These are phyloP conservation scores for Hormaphis cornu DNA, from an alignment of 1,140 invertebrate species.

Conservation along the genomic window DNA sequence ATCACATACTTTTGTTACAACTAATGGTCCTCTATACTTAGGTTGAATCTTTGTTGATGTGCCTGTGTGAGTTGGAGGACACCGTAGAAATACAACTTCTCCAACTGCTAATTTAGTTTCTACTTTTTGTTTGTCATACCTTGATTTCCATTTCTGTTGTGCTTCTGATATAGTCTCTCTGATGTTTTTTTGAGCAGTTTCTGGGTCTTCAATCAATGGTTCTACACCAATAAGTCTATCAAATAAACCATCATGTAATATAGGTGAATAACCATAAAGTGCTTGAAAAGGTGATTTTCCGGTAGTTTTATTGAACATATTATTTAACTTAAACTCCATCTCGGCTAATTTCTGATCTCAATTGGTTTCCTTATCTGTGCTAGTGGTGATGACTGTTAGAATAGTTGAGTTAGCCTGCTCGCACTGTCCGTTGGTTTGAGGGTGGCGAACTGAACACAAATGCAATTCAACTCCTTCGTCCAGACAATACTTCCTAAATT, in stretches of 20 bases:
- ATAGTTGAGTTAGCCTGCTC: neutral
- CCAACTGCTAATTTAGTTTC: neutral
- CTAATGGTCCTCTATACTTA: conserved; percentile 1
- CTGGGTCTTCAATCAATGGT: neutral
- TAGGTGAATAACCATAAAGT: neutral
- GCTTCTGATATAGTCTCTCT: neutral
- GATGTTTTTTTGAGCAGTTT: neutral
- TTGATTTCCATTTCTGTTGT: neutral
- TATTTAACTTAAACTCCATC: neutral
- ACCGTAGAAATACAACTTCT: neutral
- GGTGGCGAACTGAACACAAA: neutral
- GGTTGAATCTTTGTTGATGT: neutral
- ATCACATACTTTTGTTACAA: neutral
- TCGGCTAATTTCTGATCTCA: neutral
- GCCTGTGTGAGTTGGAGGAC: neutral
- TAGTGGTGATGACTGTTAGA: neutral
- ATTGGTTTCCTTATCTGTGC: neutral
- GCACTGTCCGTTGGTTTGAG: neutral
- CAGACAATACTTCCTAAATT: neutral
- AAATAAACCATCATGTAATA: neutral
- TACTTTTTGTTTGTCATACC: neutral
- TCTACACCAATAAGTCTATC: neutral
- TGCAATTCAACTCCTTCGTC: neutral
- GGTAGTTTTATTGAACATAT: neutral
- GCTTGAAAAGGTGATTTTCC: conserved; percentile 2